A percentile compares a stretch with the other conserved stretches of the same genome.
phyloP scores from a whole-genome alignment of 2,113 vertebrate genomes.

The Bettongia penicillata region DNA sequence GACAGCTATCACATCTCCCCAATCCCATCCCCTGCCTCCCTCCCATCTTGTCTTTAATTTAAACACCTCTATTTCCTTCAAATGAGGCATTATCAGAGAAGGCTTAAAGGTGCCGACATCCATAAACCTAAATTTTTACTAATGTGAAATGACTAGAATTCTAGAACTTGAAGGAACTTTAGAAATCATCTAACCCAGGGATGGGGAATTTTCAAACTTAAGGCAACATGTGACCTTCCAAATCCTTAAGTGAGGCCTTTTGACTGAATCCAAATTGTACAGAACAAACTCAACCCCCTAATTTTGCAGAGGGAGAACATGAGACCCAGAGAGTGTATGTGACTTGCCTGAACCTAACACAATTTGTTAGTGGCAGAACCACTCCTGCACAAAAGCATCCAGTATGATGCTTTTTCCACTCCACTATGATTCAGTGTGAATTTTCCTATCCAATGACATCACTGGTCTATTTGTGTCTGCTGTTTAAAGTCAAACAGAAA shows the following conservation, averaged over 20 bases:
- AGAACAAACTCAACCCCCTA: background rate
- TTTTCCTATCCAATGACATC: slow-evolving; percentile 21
- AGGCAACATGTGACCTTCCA: background rate
- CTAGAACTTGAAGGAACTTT: background rate
- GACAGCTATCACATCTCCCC: background rate
- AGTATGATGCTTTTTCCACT: background rate
- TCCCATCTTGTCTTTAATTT: background rate
- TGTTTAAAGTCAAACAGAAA: slow-evolving; percentile 35
- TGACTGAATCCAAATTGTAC: too few relatives aligned
- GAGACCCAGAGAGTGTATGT: background rate
- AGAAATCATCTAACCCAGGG: background rate
- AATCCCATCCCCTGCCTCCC: background rate
- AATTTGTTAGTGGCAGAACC: background rate
- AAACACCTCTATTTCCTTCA: background rate
- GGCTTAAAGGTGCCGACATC: background rate
- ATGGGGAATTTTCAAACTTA: too few relatives aligned
- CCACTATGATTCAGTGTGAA: background rate
- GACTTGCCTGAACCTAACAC: background rate
- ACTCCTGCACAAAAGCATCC: background rate
- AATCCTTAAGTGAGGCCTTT: background rate
- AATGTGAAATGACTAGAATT: background rate
- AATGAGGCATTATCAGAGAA: background rate
- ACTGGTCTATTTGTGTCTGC: background rate
- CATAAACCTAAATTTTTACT: background rate
- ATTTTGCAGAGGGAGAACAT: slow-evolving; percentile 12